A percentile compares a stretch with the other conserved stretches of the same genome.
phyloP scores from a whole-genome alignment of 1,140 invertebrate species.

The Hesperophylax magnus region DNA sequence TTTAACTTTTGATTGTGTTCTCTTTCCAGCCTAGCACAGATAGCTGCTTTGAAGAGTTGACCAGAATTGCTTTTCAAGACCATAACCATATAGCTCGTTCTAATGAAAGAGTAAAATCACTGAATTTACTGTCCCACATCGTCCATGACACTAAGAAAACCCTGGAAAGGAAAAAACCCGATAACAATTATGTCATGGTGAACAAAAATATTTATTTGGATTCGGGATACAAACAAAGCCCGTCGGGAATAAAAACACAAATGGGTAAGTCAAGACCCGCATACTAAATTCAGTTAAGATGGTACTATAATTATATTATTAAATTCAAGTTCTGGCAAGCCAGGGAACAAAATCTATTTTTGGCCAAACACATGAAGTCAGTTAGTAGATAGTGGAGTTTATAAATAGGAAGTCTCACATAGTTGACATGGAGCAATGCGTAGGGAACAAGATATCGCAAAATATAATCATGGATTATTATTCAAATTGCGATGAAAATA shows the following conservation, averaged over 20 bases:
- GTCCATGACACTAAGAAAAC: conserved; percentile 32
- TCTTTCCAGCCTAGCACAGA: too few relatives aligned
- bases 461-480: conserved; percentile 54
- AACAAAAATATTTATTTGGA: conserved; percentile 24
- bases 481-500: conserved; percentile 51
- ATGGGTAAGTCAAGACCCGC: conserved; percentile 23
- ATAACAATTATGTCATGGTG: conserved; percentile 27
- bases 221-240: not conserved
- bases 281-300: not conserved
- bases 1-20: too few relatives aligned
- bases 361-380: conserved; percentile 39
- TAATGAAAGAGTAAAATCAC: conserved; percentile 36
- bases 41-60: too few relatives aligned
- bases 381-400: not conserved
- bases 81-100: too few relatives aligned
- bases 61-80: too few relatives aligned
- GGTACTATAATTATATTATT: not conserved
- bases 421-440: conserved; percentile 38
- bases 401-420: conserved; percentile 26
- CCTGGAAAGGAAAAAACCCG: not conserved
- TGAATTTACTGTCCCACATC: conserved; percentile 37
- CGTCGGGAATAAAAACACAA: not conserved
- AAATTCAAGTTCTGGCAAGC: conserved; percentile 48
- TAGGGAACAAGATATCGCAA: conserved; percentile 38
- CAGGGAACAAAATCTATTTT: conserved; percentile 29